Percentiles rank a stretch among this genome's conserved stretches.
phyloP scores from a whole-genome alignment of 2,113 vertebrate genomes.

The Pseudopipra pipra region DNA sequence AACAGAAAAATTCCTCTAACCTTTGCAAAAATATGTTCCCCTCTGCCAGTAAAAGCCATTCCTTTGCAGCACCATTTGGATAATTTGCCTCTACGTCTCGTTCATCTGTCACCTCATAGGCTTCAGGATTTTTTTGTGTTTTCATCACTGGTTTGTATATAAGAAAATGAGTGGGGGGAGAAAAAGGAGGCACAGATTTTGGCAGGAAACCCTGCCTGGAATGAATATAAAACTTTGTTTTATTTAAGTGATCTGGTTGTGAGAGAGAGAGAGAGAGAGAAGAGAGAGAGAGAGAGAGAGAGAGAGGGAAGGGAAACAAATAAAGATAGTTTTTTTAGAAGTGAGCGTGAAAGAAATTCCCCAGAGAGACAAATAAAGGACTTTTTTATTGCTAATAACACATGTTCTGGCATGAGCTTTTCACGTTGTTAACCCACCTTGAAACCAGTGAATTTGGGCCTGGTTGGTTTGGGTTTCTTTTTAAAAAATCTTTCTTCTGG shows the following conservation, averaged over 20 bases:
- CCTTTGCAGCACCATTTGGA: background rate
- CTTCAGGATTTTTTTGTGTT: constrained; percentile 54
- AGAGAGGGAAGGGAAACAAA: constrained; percentile 50
- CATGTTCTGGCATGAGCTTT: constrained; percentile 47
- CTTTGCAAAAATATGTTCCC: constrained; percentile 25
- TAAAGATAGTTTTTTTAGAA: constrained; percentile 16
- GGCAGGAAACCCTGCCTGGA: constrained; percentile 51
- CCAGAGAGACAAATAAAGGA: constrained; percentile 54
- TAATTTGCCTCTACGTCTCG: constrained; percentile 43
- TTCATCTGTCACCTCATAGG: constrained; percentile 59
- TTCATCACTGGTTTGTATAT: constrained; percentile 47
- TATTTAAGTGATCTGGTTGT: constrained; percentile 53
- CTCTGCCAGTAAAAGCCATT: constrained; percentile 51
- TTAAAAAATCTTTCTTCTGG: background rate
- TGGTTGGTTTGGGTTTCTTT: background rate
- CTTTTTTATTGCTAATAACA: constrained; percentile 57
- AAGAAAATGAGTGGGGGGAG: background rate
- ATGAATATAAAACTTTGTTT: constrained; percentile 63
- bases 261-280: background rate
- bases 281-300: background rate
- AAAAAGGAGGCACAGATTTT: constrained; percentile 44
- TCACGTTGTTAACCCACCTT: constrained; percentile 39
- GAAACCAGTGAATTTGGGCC: background rate
- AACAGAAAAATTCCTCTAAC: constrained; percentile 33
- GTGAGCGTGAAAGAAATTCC: constrained; percentile 62